Evolutionary conservation across 1,140 invertebrate species (phyloP).

Genomic region (Macrobrachium nipponense): DNA sequence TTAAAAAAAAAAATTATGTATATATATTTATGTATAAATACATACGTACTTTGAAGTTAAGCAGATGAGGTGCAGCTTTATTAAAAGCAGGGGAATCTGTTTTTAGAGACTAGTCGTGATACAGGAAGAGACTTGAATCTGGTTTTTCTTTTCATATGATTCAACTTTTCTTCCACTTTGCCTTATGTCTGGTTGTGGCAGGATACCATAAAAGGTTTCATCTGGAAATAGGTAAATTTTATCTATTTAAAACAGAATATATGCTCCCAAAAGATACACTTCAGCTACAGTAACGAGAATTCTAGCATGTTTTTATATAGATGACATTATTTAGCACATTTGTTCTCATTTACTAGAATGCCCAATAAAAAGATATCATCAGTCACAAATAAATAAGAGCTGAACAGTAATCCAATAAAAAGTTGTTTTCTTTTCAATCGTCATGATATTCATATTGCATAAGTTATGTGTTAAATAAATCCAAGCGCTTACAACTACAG

Average conservation of each 20-base stretch:
- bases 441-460: no score
- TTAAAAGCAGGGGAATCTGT: slow-evolving; percentile 51
- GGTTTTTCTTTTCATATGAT: slow-evolving; percentile 34
- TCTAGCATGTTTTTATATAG: neutral
- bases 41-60: slow-evolving; percentile 32
- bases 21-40: no score
- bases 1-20: neutral
- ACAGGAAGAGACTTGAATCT: slow-evolving; percentile 42
- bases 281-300: neutral
- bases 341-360: no score
- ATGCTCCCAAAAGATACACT: neutral
- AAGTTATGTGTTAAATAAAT: no score
- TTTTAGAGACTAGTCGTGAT: slow-evolving; percentile 30
- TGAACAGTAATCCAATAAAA: no score
- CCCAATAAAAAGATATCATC: no score
- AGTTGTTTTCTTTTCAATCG: no score
- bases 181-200: slow-evolving; percentile 44
- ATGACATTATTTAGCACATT: no score
- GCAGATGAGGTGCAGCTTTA: slow-evolving; percentile 41
- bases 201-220: slow-evolving; percentile 39
- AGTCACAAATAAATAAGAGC: no score
- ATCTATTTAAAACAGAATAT: neutral
- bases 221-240: slow-evolving; percentile 25
- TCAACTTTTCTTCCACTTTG: slow-evolving; percentile 53
- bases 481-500: no score